Evolutionary conservation across 1,140 invertebrate genomes (phyloP), one percentile per base, ranked within the genome.

Genomic region (Drosophila pruinosa): DNA sequence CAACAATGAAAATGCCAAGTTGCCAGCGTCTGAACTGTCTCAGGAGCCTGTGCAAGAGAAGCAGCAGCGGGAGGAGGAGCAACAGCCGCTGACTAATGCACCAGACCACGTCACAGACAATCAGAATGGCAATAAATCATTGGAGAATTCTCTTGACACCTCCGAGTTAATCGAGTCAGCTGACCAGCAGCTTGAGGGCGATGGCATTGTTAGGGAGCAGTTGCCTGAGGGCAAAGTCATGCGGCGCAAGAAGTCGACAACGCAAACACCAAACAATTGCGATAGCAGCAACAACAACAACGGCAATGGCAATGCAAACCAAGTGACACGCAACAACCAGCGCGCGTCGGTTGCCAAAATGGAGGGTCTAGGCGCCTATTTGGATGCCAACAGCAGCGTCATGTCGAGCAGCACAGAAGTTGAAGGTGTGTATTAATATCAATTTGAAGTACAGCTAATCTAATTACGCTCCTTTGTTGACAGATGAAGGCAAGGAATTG

Each of bases 171-270:
- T 5, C 7, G 58, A 70, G 6, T 22, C 22, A 22, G 36, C 36
- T 31, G 54, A 72, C 34, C 62, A 71, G n/a, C 53, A 65, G 12
- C 56, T 79, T 2, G 79, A 94, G 58, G 94, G 93, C 71, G 93
- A 92, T 67, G 82, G 94, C 38, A 80, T 91, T 41, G 93, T 95
- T 5, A 93, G 93, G 67, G 94, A 94, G 0, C 94, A 94, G 75
- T 78, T 95, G 65, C 94, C 95, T 4, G 93, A 95, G 12, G 95
- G 95, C 59, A 95, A 95, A 92, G 95, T 94, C 14, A 71, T 91
- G 34, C 81, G 89, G 0, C 78, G 90, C 48, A 91, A 91, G 47
- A 91, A 91, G 70, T 82, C 89, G 1, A 76, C 80, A 17, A 89
- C 75, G 10, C 83, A 90, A 48, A 54, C 70, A 36, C 41, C 71